A percentile compares a stretch with the other conserved stretches of the same genome.
These are phyloP conservation scores for Maccullochella peelii DNA, from an alignment of 2,113 vertebrate species.

Conservation along the genomic window DNA sequence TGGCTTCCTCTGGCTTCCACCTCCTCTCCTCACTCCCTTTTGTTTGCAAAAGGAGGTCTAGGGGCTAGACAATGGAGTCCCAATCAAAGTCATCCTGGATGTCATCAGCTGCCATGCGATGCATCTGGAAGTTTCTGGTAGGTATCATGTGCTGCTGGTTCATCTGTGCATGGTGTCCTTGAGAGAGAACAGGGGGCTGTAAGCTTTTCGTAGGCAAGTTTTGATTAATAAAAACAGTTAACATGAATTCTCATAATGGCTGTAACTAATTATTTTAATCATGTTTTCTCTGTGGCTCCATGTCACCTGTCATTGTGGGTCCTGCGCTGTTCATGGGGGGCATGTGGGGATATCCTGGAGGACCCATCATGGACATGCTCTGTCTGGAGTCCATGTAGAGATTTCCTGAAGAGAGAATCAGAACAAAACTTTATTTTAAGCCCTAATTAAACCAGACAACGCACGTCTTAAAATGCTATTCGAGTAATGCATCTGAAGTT, in stretches of 20 bases:
- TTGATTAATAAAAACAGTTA: background rate
- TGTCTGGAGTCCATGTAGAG: slow-evolving; percentile 92
- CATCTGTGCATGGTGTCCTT: slow-evolving; percentile 92
- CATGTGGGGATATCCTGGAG: slow-evolving; percentile 91
- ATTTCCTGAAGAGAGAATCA: slow-evolving; percentile 84
- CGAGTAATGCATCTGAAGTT: background rate
- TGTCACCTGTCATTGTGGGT: slow-evolving; percentile 88
- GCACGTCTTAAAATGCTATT: slow-evolving; percentile 4
- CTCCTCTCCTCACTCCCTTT: slow-evolving; percentile 67
- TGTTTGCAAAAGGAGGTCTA: slow-evolving; percentile 33
- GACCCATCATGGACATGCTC: slow-evolving; percentile 92
- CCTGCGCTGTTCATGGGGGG: slow-evolving; percentile 89
- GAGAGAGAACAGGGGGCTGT: background rate
- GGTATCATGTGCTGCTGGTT: slow-evolving; percentile 94
- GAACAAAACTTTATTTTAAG: background rate
- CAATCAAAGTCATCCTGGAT: slow-evolving; percentile 96
- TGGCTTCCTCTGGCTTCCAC: slow-evolving; percentile 65
- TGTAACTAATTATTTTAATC: background rate
- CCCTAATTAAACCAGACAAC: background rate
- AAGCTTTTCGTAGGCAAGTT: background rate
- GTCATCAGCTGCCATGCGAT: slow-evolving; percentile 91
- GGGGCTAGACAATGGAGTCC: slow-evolving; percentile 93
- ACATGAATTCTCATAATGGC: background rate
- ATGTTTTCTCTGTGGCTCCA: background rate
- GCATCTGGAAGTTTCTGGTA: slow-evolving; percentile 91